These are phyloP conservation scores for Typhlomys cinereus DNA, from an alignment of 2,113 vertebrate genomes.

Conservation along the genomic window DNA sequence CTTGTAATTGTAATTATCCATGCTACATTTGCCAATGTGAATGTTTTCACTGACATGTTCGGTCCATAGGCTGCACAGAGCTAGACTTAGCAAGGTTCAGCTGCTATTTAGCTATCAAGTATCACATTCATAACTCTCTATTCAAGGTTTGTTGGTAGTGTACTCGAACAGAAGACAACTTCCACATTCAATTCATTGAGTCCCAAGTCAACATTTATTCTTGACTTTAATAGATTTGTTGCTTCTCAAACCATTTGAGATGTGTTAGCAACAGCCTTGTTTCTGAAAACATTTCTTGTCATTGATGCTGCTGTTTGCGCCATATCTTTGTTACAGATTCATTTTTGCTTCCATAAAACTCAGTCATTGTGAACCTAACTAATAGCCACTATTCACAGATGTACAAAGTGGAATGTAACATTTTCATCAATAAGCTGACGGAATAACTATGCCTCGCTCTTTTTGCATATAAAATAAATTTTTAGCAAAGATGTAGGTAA, in stretches of 20 bases:
- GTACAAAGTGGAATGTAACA: neutral
- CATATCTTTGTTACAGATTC: neutral
- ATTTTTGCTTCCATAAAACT: conserved; percentile 15
- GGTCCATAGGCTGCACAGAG: accelerated
- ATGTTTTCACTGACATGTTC: neutral
- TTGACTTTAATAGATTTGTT: neutral
- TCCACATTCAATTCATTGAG: neutral
- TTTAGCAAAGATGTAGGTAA: neutral
- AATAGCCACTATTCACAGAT: neutral
- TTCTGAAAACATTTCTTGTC: neutral
- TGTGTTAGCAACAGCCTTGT: neutral
- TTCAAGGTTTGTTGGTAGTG: neutral
- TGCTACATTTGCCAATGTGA: neutral
- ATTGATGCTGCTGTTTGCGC: neutral
- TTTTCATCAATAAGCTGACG: neutral
- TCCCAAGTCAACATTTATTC: neutral
- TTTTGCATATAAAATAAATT: neutral
- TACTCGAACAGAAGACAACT: neutral
- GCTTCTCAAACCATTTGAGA: neutral
- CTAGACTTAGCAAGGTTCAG: neutral
- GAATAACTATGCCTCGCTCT: neutral
- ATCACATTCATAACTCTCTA: neutral
- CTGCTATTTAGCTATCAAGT: neutral
- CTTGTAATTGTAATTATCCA: neutral
- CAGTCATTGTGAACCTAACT: neutral